phyloP scores from a whole-genome alignment of 1,140 invertebrate species.

The Oncopodura yosiiana region DNA sequence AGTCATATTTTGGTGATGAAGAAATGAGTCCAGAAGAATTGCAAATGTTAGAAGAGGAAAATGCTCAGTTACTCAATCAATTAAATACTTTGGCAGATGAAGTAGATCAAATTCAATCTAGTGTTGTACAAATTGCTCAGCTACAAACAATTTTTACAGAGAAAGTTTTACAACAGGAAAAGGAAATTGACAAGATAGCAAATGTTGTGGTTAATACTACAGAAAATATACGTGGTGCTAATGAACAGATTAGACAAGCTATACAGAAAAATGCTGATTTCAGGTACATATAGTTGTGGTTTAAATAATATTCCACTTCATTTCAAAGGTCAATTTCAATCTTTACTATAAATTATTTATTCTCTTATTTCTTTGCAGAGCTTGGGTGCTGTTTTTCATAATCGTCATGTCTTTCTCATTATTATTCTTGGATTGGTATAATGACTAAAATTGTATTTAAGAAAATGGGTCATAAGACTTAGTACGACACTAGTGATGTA shows the following conservation, averaged over 20 bases:
- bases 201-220: conserved; percentile 79
- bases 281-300: too few species aligned
- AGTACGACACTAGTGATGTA: too few species aligned
- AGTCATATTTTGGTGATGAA: conserved; percentile 53
- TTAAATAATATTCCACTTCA: too few species aligned
- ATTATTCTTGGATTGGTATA: conserved; percentile 97
- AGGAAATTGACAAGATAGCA: conserved; percentile 79
- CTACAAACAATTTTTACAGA: conserved; percentile 95
- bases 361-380: too few species aligned
- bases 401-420: conserved; percentile 91
- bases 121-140: conserved; percentile 89
- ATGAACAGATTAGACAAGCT: conserved; percentile 90
- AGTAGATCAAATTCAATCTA: conserved; percentile 77
- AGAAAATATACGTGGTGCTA: conserved; percentile 90
- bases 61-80: conserved; percentile 70
- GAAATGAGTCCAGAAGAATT: conserved; percentile 70
- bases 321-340: too few species aligned
- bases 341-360: too few species aligned
- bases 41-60: conserved; percentile 80
- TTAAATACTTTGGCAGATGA: conserved; percentile 62
- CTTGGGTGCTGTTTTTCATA: conserved; percentile 90
- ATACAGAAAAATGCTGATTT: conserved; percentile 92
- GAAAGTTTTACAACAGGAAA: conserved; percentile 89
- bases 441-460: conserved; percentile 69
- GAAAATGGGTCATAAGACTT: too few species aligned